Base-by-base conservation (phyloP, 2,888 invertebrate genomes). In the Agonopterix subpropinquella region DNA sequence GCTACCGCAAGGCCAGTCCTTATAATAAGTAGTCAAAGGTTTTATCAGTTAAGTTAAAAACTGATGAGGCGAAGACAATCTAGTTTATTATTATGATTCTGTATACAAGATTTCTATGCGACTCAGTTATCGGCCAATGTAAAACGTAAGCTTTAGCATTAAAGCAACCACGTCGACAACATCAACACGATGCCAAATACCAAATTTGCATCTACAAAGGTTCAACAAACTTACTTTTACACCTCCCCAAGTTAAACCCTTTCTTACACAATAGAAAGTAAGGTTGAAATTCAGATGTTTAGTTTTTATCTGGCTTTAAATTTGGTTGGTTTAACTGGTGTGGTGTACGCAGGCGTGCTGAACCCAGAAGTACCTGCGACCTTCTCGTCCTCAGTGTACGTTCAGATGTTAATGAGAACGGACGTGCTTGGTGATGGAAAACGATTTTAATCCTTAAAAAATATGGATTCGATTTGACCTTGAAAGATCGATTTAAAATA, bases 311-410 rank as follows among this genome's bases (percentile, higher is more conserved):
- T 15, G 2, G 15, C 15, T 15, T 15, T 15, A 15, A 2, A 2
- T 37, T 41, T 41, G 41, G 41, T 11, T 11, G 41, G 41, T 41
- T 8, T 2, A 41, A 11, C 41, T 41, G 3, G 41, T 11, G 8
- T 41, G n/a, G 8, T n/a, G 37, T 58, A 62, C 78, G 80, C 80
- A 70, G 74, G 80, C 77, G 76, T 59, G 57, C 54, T 77, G 79
- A 76, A 78, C 76, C 62, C 68, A 59, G 68, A 62, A 65, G 56
- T 60, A 59, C 60, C 72, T 66, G 67, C 65, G 66, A 60, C 67
- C 68, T 70, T 66, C 65, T 53, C 47, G 49, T 46, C 50, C 55
- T 56, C 62, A 77, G 73, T 77, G 58, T 50, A 53, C 58, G 48
- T 55, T 53, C 51, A 54, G 53, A 48, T 51, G 50, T 54, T 48